A percentile compares a stretch with the other conserved stretches of the same genome.
These are phyloP conservation scores for Eristalinus aeneus DNA, from an alignment of 2,888 invertebrate species.

Conservation along the genomic window DNA sequence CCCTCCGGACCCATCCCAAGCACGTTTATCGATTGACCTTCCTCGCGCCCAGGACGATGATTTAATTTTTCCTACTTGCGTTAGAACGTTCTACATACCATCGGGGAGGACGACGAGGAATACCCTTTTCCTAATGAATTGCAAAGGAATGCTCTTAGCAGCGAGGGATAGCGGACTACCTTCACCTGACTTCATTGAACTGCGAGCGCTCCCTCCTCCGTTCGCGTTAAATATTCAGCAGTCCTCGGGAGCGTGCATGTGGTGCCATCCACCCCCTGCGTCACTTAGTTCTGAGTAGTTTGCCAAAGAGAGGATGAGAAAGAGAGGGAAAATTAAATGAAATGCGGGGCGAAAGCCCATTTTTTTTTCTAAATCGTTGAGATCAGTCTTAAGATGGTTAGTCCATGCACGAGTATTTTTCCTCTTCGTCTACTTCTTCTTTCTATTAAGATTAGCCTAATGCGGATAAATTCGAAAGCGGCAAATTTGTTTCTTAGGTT, in stretches of 20 bases:
- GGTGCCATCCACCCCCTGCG: not conserved
- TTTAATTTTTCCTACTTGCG: conserved; percentile 11
- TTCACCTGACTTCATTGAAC: not conserved
- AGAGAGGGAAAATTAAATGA: conserved; percentile 10
- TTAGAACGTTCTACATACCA: not conserved
- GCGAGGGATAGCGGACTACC: not conserved
- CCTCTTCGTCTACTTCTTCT: not conserved
- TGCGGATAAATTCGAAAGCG: conserved; percentile 66
- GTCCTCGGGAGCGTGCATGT: not conserved
- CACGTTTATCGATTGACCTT: conserved; percentile 62
- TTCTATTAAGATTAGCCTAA: conserved; percentile 50
- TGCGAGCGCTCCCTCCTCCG: not conserved
- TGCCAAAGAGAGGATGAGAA: no score
- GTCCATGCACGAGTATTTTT: conserved; percentile 57
- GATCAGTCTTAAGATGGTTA: conserved; percentile 74
- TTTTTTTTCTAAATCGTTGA: conserved; percentile 71
- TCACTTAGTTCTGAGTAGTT: conserved; percentile 11
- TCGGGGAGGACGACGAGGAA: not conserved
- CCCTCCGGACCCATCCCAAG: not conserved
- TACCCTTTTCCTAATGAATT: conserved; percentile 27
- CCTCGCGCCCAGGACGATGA: conserved; percentile 23
- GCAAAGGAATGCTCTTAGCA: conserved; percentile 32
- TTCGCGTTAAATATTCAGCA: conserved; percentile 24
- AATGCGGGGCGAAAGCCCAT: conserved; percentile 26
- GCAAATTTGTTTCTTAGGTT: conserved; percentile 44